Percentiles rank a stretch among this genome's conserved stretches.
Conservation (phyloP, 2,113 vertebrate genomes). For the Otus sunia region DNA sequence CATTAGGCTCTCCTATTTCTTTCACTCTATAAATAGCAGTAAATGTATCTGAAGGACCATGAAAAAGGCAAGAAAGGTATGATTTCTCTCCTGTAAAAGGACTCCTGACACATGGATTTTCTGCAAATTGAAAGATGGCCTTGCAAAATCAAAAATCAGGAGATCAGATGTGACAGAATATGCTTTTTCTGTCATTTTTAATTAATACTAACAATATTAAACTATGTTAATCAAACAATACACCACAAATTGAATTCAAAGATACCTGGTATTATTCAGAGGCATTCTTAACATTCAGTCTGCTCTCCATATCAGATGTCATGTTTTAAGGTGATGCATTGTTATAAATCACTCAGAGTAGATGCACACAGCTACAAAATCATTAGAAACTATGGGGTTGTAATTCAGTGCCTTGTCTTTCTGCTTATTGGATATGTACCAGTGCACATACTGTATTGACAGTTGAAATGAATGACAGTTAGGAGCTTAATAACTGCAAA, state of each 20-base stretch:
- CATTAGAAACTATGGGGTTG: not conserved
- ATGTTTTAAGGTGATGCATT: not conserved
- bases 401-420: not conserved
- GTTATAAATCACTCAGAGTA: not conserved
- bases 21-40: not conserved
- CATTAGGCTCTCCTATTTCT: not conserved
- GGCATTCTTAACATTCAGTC: not conserved
- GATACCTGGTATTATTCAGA: not conserved
- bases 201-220: not conserved
- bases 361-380: not conserved
- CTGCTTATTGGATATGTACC: not conserved
- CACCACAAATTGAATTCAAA: not conserved
- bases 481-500: not conserved
- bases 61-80: not conserved
- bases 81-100: not conserved
- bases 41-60: not conserved
- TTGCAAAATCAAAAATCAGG: not conserved
- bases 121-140: not conserved
- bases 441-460: not conserved
- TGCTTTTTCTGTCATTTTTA: not conserved
- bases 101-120: not conserved
- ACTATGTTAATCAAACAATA: not conserved
- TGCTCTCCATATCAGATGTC: not conserved
- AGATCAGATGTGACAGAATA: not conserved
- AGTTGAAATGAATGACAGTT: not conserved